Percentiles rank a stretch among this genome's conserved stretches.
Evolutionary conservation across 2,113 vertebrate genomes (phyloP).

Genomic region (Spilogale gracilis): DNA sequence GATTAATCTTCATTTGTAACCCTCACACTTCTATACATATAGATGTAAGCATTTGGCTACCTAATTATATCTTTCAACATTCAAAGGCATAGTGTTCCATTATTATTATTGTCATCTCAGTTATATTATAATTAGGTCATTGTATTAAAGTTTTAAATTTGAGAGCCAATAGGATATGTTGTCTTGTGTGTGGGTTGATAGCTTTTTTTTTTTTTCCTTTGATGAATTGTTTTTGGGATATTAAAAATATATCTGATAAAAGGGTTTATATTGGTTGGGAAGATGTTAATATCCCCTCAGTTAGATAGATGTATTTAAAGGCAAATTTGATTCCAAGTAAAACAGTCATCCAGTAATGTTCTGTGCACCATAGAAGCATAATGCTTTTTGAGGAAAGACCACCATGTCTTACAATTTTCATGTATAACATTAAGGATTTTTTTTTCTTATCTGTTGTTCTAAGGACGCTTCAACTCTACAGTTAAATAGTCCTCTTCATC

Average conservation of each 20-base stretch:
- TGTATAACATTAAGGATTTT: background rate
- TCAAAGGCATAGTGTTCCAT: background rate
- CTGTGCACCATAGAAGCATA: background rate
- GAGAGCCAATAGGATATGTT: background rate
- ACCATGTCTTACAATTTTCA: background rate
- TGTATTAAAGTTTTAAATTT: background rate
- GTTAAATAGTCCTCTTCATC: background rate
- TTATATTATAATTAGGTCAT: background rate
- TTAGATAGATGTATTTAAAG: background rate
- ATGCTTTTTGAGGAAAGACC: background rate
- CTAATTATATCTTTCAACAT: background rate
- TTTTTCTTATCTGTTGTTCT: background rate
- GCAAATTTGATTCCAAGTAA: background rate
- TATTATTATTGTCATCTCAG: background rate
- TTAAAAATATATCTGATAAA: background rate
- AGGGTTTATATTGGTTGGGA: background rate
- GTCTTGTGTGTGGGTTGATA: background rate
- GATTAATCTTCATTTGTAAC: background rate
- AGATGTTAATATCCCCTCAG: background rate
- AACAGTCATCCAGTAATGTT: background rate
- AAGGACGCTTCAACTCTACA: background rate
- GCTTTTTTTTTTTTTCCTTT: background rate
- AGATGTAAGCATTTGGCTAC: background rate
- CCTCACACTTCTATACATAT: background rate
- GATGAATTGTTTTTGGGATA: background rate